Conservation (phyloP, 2,888 invertebrate species). For the Cheilosia impressa region DNA sequence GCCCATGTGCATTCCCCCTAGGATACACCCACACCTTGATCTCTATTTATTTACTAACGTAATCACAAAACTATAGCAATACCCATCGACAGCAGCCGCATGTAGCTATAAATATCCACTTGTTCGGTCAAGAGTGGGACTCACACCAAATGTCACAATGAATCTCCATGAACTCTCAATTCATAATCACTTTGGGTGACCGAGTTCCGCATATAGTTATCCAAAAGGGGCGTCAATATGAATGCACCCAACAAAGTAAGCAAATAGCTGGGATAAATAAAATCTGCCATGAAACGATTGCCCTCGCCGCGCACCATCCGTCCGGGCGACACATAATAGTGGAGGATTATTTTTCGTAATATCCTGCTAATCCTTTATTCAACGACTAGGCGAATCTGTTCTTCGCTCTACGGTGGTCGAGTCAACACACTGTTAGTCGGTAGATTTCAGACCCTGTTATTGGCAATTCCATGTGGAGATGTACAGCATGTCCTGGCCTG, state of each 20-base stretch:
- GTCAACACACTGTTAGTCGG: constrained; percentile 23
- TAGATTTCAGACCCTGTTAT: constrained; percentile 26
- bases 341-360: constrained; percentile 67
- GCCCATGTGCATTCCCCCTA: background rate
- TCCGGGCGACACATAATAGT: constrained; percentile 1
- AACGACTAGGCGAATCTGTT: constrained; percentile 59
- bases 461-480: constrained; percentile 51
- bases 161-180: constrained; percentile 16
- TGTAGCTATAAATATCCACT: constrained; percentile 5
- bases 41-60: background rate
- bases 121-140: constrained; percentile 1
- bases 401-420: constrained; percentile 13
- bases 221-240: constrained; percentile 61
- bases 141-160: constrained; percentile 27
- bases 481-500: constrained; percentile 30
- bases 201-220: constrained; percentile 27
- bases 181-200: constrained; percentile 25
- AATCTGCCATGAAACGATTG: constrained; percentile 37
- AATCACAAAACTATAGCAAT: background rate
- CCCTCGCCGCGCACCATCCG: background rate
- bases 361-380: constrained; percentile 71
- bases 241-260: constrained; percentile 47
- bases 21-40: background rate
- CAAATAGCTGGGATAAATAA: constrained; percentile 46
- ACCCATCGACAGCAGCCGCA: background rate